Base-by-base conservation (phyloP, 2,797 vertebrate species). In the Megaceryle alcyon region DNA sequence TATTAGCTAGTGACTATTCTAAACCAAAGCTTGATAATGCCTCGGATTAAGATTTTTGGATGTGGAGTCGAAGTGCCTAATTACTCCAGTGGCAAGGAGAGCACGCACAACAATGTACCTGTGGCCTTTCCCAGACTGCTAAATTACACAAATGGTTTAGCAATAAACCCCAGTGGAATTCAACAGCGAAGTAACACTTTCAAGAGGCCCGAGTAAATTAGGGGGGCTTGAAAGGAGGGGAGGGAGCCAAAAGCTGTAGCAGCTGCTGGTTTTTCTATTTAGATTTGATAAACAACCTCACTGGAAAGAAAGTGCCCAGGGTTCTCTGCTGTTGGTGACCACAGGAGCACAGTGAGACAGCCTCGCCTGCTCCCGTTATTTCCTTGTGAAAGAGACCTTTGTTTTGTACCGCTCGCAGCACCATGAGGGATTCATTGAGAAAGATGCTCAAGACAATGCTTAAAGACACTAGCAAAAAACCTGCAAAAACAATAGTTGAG, bases 111-210 rank as follows among this genome's bases (percentile, higher is more conserved):
- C 80, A 76, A 83, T 14, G 12, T 68, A 91, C 88, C 90, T 63
- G 73, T 22, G 60, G 93, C 86, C 81, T 85, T 85, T 70, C 53
- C 71, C 83, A 86, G 60, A 44, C 51, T 70, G 64, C n/a, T 66
- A 39, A 94, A 92, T 94, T 39, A 88, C 3, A 0, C 63, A 91
- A 88, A 79, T 26, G 23, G 43, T 14, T 93, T 22, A 5, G 63
- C 20, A 72, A 93, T 75, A 88, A 96, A 93, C 11, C 83, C 59
- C 28, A 3, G 66, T 4, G 25, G 85, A 92, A 90, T 91, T 90
- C 65, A 90, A 44, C 72, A 75, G 69, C 8, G 2, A 5, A 69
- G 53, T 21, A 89, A 94, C 84, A 78, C 77, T 94, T 90, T 61
- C 44, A 78, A 79, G 73, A 79, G 59, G 49, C 23, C 26, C 5